Conservation (phyloP, 1,140 invertebrate species). For the Orchesella cincta region DNA sequence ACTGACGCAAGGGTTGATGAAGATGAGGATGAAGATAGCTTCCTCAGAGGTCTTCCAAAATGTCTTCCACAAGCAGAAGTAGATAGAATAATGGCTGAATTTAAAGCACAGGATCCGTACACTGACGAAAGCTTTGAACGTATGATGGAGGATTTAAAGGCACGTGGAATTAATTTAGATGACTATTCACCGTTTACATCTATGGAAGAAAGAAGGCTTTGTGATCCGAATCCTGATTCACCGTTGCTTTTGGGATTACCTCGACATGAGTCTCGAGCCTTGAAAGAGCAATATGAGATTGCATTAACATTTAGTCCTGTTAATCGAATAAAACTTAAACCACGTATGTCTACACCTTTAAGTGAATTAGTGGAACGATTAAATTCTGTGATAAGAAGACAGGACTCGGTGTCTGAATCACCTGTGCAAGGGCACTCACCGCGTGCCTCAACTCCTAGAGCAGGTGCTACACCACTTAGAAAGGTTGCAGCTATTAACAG, state of each 20-base stretch:
- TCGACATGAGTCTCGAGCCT: background rate
- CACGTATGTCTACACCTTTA: background rate
- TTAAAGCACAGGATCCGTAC: background rate
- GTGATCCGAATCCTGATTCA: constrained; percentile 8
- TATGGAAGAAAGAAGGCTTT: background rate
- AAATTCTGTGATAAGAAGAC: no score
- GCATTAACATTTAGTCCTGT: background rate
- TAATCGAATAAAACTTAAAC: background rate
- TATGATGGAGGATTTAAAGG: background rate
- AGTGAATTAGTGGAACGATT: background rate
- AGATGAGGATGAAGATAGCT: background rate
- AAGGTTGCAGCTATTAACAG: background rate
- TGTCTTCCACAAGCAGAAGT: constrained; percentile 1
- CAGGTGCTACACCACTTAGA: no score
- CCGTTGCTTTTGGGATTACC: background rate
- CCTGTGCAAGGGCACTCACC: background rate
- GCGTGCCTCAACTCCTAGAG: background rate
- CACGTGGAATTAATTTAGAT: background rate
- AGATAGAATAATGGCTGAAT: background rate
- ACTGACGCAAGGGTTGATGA: background rate
- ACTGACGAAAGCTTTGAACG: background rate
- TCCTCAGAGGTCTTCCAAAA: background rate
- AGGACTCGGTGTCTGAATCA: no score
- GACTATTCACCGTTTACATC: background rate
- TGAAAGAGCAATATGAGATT: constrained; percentile 18